Evolutionary conservation across 2,888 invertebrate genomes (phyloP), one percentile per base, ranked within the genome.

Genomic region (Lasiommata megera): DNA sequence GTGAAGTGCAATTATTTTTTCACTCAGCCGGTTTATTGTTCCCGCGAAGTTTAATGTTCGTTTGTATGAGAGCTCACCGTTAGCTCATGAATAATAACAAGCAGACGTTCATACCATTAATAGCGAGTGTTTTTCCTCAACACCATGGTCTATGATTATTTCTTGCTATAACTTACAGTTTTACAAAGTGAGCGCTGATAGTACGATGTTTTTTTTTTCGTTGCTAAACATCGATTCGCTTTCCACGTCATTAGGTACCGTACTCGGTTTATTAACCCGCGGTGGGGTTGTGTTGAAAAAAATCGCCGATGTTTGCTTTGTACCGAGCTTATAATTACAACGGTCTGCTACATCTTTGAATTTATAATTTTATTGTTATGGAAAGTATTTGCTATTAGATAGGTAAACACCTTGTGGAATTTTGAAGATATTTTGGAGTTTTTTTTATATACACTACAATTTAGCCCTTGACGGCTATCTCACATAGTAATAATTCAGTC

Each of bases 1-100:
- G 43, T 58, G 52, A 57, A 52, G 54, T 48, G 61, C 54, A 59
- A 58, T 59, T 63, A 61, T 61, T 58, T 63, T 61, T 63, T 61
- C 54, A 54, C 34, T 55, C 54, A 37, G 31, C 44, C 54, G 48
- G 53, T 61, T 59, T 63, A 63, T 59, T 63, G 56, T 58, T 64
- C 60, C 60, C 63, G 62, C 53, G 60, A 63, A 62, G 65, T 63
- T 66, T 66, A 63, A 66, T 61, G 67, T 64, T 61, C 63, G 64
- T 61, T 59, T 61, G 58, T 66, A 60, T 65, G 63, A 64, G 67
- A 68, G 65, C 68, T 69, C 69, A 75, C 79, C 77, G 81, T 81
- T 85, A 83, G 83, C 82, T 82, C 79, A 85, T 87, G 86, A 84
- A 88, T 87, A 86, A 78, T 81, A 83, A 83, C 72, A 74, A 79